Base-by-base conservation (phyloP, 2,113 vertebrate species). In the Abramis brama region DNA sequence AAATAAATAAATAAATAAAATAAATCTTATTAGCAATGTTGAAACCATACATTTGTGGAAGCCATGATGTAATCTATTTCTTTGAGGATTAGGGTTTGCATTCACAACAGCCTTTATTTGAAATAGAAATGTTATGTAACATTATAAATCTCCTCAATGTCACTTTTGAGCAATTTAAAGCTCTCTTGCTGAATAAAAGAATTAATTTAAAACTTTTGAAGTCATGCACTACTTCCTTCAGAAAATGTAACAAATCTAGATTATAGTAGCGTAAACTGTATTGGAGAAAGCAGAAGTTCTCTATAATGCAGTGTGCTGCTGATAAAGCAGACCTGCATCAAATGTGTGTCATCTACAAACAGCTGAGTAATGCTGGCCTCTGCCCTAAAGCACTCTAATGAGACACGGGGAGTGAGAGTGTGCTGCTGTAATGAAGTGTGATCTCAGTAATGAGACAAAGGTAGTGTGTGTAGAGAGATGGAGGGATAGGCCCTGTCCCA, bases 291-390 rank as follows among this genome's bases (percentile, higher is more conserved):
- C 87, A 87, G 21, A 85, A 86, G 87, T 87, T 85, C 89, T 87
- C 76, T 92, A 82, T 82, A 64, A 45, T 88, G 59, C 82, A 75
- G 71, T 83, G 43, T 39, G 89, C 90, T 45, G 89, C 90, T 90
- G 91, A 92, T 88, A 59, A 85, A 77, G 91, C 90, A 87, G 86
- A 88, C 83, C n/a, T 80, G 47, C 59, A 75, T 84, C 82, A 83
- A 91, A 90, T 82, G 75, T 90, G 88, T 91, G 89, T 92, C 91
- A 89, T 87, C 66, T 87, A 70, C 85, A 86, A 91, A 93, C 88
- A 86, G 84, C 84, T 88, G 52, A 64, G 59, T 80, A 80, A 79
- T 64, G 79, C 25, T 66, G 39, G 78, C 59, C 23, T 8, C 6
- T 80, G 17, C 59, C 60, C 36, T 79, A 57, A 60, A 59, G n/a